These are phyloP conservation scores for Streblospio benedicti DNA, from an alignment of 1,140 invertebrate genomes.

Conservation along the genomic window DNA sequence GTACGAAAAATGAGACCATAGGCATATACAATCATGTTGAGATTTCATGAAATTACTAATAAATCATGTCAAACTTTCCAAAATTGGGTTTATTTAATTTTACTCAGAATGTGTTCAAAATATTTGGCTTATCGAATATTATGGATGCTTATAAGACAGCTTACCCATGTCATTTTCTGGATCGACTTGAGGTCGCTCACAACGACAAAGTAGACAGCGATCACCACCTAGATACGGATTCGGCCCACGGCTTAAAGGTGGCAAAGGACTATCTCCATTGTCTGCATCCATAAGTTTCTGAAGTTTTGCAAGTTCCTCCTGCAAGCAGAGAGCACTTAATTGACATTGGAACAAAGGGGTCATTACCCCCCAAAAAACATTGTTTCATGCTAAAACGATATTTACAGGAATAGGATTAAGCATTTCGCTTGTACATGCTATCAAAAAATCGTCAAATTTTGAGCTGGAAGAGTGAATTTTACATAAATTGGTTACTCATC, in stretches of 20 bases:
- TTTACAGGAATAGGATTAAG: too few species aligned
- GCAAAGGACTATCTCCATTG: not conserved
- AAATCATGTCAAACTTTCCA: not conserved
- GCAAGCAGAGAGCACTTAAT: too few species aligned
- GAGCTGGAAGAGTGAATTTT: too few species aligned
- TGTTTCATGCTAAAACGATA: too few species aligned
- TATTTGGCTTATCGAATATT: not conserved
- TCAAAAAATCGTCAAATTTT: too few species aligned
- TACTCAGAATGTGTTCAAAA: not conserved
- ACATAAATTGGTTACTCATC: too few species aligned
- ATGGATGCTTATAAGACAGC: not conserved
- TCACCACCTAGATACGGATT: slow-evolving; percentile 36
- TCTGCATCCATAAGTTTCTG: slow-evolving; percentile 3
- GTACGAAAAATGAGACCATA: too few species aligned
- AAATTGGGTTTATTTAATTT: not conserved
- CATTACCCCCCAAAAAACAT: too few species aligned
- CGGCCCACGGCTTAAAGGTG: not conserved
- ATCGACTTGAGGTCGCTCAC: slow-evolving; percentile 24
- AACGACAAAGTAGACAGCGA: slow-evolving; percentile 35
- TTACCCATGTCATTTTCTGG: not conserved
- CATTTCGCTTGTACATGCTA: too few species aligned
- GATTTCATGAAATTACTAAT: not conserved
- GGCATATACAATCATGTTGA: not conserved
- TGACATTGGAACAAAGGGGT: too few species aligned
- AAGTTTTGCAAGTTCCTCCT: too few species aligned